Evolutionary conservation across 1,140 invertebrate genomes (phyloP), one percentile per base, ranked within the genome.

Genomic region (Bombus superbus): DNA sequence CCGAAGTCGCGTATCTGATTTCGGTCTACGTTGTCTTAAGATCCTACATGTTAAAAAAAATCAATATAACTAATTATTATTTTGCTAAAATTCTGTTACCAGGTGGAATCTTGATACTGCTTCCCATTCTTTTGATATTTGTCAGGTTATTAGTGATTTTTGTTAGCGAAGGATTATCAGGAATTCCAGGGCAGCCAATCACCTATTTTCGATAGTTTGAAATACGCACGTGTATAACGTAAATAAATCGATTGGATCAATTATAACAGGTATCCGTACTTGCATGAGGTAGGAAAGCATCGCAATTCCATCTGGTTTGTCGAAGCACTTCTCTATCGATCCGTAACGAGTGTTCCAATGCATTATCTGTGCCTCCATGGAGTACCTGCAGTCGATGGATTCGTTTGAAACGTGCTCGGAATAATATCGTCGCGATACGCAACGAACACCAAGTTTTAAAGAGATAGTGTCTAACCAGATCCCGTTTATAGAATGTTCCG

Each of bases 311-410:
- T 98, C 98, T 2, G 96, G 94, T 88, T 98, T 96, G 18, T 96
- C 96, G 2, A 96, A 96, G 6, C 98, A 98, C 68, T 97, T 96
- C 38, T 96, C 95, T 87, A 97, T 95, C 11, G 95, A 96, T n/a
- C 95, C 96, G 87, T 98, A 98, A 92, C 97, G 97, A 83, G 96
- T 96, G 86, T 98, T 98, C 92, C 96, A 98, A 92, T 98, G 97
- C 0, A 98, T 97, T 44, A 97, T 95, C 92, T 98, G 98, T 32
- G 97, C 97, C 95, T 98, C 97, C 94, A 97, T 97, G 13, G 97
- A 96, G 87, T 96, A 97, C 87, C 96, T 97, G 22, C 28, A 13
- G 28, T n/a, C 59, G 3, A 57, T 15, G 1, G 1, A 44, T 28
- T 62, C 47, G 42, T 10, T 8, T 25, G 28, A 25, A 71, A 71